Conservation (phyloP, 2,113 vertebrate species). For the Dromas ardeola region DNA sequence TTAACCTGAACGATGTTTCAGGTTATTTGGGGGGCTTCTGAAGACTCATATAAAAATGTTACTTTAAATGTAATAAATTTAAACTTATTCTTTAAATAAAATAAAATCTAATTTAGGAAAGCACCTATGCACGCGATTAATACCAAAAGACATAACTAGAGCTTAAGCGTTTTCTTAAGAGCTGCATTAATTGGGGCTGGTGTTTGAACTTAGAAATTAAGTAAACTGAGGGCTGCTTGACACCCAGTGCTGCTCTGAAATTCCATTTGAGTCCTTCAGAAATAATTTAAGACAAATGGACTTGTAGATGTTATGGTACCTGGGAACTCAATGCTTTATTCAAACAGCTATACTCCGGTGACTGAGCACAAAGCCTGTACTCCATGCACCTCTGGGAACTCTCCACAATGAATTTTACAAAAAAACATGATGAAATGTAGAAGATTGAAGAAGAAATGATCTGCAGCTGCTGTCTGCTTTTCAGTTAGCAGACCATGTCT, state of each 20-base stretch:
- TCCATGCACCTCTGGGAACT: not conserved
- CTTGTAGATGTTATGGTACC: not conserved
- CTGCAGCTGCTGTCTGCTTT: conserved; percentile 57
- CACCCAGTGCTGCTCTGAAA: not conserved
- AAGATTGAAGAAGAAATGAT: conserved; percentile 2
- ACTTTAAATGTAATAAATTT: not conserved
- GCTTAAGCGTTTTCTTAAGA: not conserved
- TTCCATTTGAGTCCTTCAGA: not conserved
- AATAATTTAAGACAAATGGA: not conserved
- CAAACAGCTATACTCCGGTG: not conserved
- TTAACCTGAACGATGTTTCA: not conserved
- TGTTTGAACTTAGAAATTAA: not conserved
- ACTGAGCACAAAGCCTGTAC: not conserved
- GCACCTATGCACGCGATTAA: not conserved
- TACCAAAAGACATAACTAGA: not conserved
- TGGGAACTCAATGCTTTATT: not conserved
- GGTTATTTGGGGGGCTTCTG: not conserved
- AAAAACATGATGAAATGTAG: not conserved
- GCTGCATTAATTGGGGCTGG: not conserved
- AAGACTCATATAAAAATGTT: not conserved
- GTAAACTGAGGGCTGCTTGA: not conserved
- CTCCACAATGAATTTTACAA: not conserved
- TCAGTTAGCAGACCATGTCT: conserved; percentile 52
- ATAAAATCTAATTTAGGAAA: not conserved
- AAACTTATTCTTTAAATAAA: not conserved